Percentiles rank a stretch among this genome's conserved stretches.
Evolutionary conservation across 2,888 invertebrate species (phyloP).

Genomic region (Endomychus coccineus): DNA sequence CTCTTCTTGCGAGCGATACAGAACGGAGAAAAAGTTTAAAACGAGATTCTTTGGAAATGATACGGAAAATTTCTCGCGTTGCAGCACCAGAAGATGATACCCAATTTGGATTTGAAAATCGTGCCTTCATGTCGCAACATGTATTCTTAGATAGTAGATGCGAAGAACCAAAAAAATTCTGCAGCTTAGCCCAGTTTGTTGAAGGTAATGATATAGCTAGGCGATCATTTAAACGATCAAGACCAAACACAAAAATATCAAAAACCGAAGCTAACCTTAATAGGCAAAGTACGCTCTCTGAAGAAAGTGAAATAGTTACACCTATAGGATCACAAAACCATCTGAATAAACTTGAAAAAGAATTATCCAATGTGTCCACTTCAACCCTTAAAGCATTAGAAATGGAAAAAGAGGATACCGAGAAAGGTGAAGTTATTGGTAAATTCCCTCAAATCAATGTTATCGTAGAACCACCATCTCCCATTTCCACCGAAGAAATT

Average conservation of each 20-base stretch:
- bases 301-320: conserved; percentile 35
- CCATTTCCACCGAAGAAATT: conserved; percentile 55
- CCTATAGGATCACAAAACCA: conserved; percentile 28
- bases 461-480: conserved; percentile 68
- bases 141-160: conserved; percentile 36
- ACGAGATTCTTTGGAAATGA: conserved; percentile 41
- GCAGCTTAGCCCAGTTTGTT: conserved; percentile 74
- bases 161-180: conserved; percentile 58
- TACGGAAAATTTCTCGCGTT: conserved; percentile 31
- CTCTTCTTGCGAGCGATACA: conserved; percentile 47
- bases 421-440: conserved; percentile 17
- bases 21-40: conserved; percentile 54
- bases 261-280: conserved; percentile 37
- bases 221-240: conserved; percentile 62
- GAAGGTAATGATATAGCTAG: conserved; percentile 79
- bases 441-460: conserved; percentile 61
- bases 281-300: conserved; percentile 37
- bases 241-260: conserved; percentile 31
- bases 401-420: conserved; percentile 20
- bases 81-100: conserved; percentile 49
- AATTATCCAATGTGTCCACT: conserved; percentile 34
- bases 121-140: conserved; percentile 54
- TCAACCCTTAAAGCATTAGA: conserved; percentile 29
- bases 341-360: conserved; percentile 39
- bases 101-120: conserved; percentile 66